Conservation (phyloP, 1,140 invertebrate species). For the Drosophila sulfurigaster region DNA sequence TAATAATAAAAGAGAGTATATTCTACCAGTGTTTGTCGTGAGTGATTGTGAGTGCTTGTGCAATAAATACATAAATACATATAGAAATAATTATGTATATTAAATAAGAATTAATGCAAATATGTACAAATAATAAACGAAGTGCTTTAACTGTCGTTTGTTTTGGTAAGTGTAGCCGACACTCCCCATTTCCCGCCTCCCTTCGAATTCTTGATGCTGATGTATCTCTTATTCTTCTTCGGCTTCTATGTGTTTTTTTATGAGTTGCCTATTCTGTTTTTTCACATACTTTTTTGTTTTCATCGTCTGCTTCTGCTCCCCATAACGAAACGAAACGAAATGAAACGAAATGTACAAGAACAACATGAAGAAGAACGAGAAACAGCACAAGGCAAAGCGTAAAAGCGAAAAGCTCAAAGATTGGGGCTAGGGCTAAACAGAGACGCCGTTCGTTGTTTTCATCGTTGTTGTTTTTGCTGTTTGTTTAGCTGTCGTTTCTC, state of each 20-base stretch:
- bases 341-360: conserved; percentile 47
- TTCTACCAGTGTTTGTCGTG: conserved; percentile 4
- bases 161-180: conserved; percentile 41
- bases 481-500: conserved; percentile 70
- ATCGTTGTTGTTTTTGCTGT: conserved; percentile 53
- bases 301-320: conserved; percentile 72
- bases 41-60: conserved; percentile 33
- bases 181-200: neutral
- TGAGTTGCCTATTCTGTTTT: conserved; percentile 58
- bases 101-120: conserved; percentile 23
- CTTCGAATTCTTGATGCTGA: neutral
- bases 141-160: conserved; percentile 22
- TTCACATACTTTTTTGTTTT: conserved; percentile 78
- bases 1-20: conserved; percentile 17
- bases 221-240: conserved; percentile 15
- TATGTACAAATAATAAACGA: conserved; percentile 22
- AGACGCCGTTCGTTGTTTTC: conserved; percentile 47
- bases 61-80: conserved; percentile 31
- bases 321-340: conserved; percentile 24
- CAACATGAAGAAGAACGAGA: conserved; percentile 28
- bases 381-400: conserved; percentile 39
- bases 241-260: conserved; percentile 21
- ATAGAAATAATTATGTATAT: conserved; percentile 18
- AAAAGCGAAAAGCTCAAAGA: conserved; percentile 58
- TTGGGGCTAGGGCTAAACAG: conserved; percentile 61